Percentiles rank a stretch among this genome's conserved stretches.
Evolutionary conservation across 2,113 vertebrate genomes (phyloP).

Genomic region (Sakesphorus luctuosus): DNA sequence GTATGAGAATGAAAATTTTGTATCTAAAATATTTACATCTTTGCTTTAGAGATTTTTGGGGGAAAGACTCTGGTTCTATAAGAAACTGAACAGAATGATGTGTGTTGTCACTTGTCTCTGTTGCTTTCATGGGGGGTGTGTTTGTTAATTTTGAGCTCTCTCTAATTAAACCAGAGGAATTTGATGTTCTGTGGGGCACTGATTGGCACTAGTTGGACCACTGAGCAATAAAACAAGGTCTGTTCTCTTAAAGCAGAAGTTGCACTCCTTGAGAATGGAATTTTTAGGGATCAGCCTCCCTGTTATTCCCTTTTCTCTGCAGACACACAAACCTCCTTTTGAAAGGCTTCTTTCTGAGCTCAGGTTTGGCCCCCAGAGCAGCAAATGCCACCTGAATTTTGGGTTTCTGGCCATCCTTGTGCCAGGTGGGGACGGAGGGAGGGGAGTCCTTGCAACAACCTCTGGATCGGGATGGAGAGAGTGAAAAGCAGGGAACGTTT

Average conservation of each 20-base stretch:
- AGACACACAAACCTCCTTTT: background rate
- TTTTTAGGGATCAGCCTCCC: background rate
- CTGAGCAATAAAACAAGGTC: background rate
- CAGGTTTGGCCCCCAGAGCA: background rate
- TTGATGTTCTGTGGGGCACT: background rate
- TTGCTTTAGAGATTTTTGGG: background rate
- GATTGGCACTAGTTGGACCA: background rate
- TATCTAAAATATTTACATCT: background rate
- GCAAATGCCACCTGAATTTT: background rate
- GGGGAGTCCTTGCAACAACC: conserved; percentile 8
- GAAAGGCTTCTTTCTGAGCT: background rate
- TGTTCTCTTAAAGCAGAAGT: background rate
- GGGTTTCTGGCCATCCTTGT: background rate
- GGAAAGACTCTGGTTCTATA: background rate
- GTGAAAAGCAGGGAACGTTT: conserved; percentile 45
- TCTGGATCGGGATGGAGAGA: background rate
- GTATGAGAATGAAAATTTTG: background rate
- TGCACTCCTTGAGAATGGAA: background rate
- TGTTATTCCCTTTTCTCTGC: background rate
- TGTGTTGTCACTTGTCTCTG: background rate
- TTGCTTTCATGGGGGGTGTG: background rate
- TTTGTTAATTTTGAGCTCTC: background rate
- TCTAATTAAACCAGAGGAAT: background rate
- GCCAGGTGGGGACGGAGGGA: conserved; percentile 20
- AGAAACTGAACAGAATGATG: background rate